These are phyloP conservation scores for Pteria penguin DNA, from an alignment of 2,888 invertebrate genomes.

Conservation along the genomic window DNA sequence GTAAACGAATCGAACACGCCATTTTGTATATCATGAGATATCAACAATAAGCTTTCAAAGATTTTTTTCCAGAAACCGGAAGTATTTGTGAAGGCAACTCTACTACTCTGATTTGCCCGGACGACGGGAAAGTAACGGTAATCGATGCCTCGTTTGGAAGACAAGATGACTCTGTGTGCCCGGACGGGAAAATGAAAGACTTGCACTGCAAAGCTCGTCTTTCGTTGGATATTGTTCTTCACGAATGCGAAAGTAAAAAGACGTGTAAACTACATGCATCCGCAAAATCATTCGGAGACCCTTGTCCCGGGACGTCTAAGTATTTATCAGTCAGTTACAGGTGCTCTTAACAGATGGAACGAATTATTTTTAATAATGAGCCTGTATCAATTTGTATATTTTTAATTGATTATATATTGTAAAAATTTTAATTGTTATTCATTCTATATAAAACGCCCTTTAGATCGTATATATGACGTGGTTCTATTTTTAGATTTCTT, in stretches of 20 bases:
- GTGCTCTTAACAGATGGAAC: not conserved
- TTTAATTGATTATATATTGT: too few relatives aligned
- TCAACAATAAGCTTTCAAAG: too few relatives aligned
- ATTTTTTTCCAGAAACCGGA: constrained; percentile 5
- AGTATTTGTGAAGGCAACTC: constrained; percentile 6
- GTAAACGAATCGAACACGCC: too few relatives aligned
- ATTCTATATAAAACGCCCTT: too few relatives aligned
- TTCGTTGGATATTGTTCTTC: constrained; percentile 1
- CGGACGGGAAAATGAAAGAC: not conserved
- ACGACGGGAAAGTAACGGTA: not conserved
- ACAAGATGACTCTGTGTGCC: not conserved
- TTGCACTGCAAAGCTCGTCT: not conserved
- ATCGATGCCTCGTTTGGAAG: not conserved
- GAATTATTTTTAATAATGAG: too few relatives aligned
- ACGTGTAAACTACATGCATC: not conserved
- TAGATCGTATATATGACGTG: too few relatives aligned
- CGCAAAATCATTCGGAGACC: not conserved
- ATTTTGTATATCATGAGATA: too few relatives aligned
- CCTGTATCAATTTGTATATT: too few relatives aligned
- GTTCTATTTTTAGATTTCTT: too few relatives aligned
- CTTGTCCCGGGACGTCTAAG: constrained; percentile 1
- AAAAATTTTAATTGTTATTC: too few relatives aligned
- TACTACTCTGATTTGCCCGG: constrained; percentile 1
- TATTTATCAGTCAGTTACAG: constrained; percentile 3
- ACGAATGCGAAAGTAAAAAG: not conserved